Base-by-base conservation (phyloP, 2,888 invertebrate species). In the Blastobasis lacticolella region DNA sequence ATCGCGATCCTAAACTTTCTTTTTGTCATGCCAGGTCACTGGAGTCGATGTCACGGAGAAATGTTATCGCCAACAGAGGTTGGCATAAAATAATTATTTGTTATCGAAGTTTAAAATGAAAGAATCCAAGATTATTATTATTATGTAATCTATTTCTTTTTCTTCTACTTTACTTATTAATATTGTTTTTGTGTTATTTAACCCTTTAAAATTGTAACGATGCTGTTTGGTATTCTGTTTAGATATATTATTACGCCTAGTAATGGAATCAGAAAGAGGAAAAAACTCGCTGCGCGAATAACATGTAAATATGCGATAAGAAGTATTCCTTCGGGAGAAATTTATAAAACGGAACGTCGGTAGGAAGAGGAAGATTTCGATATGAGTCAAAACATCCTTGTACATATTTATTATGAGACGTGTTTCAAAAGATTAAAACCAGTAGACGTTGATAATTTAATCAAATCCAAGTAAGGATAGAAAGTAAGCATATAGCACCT, bases 211-310 rank as follows among this genome's bases (percentile, higher is more conserved):
- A 45, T 23, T 10, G n/a, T 45, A 45, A 23, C 1, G 23, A 3
- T 23, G 23, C 49, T 49, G 23, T 49, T 49, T 49, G 48, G 10
- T 49, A 49, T 49, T 49, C 49, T 10, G 37, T 44, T 37, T 38
- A 44, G 36, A 37, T 23, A 49, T 37, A 37, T 10, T 9, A 49
- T 49, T 49, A 44, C 23, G 7, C 7, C 2, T 40, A n/a, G 37
- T 49, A 43, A 48, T 44, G 44, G 37, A 44, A 49, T 49, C 37
- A 5, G 10, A 49, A 38, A 44, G 38, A 49, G 23, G 6, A 7
- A 9, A 37, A 44, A 49, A 40, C 23, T 43, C 43, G 10, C 45
- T 49, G 38, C 36, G 23, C 41, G 23, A 45, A 49, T 38, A 44
- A 41, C 42, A 46, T 46, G 46, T 50, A 45, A 50, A 46, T 46